A percentile compares a stretch with the other conserved stretches of the same genome.
phyloP scores from a whole-genome alignment of 1,140 invertebrate genomes.

The Sminthurides bifidus region DNA sequence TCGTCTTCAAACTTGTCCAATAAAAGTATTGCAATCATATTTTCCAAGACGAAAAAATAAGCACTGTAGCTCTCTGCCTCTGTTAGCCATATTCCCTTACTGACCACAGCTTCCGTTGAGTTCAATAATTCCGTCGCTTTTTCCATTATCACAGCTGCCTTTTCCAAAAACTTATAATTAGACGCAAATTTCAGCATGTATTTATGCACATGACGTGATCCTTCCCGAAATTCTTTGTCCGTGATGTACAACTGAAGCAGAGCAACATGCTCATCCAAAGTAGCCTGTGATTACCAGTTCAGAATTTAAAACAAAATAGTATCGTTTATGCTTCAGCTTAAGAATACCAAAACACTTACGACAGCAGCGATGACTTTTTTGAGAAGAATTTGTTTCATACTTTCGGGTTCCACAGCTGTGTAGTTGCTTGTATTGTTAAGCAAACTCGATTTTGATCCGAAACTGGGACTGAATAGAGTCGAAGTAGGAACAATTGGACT shows the following conservation, averaged over 20 bases:
- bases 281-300: background rate
- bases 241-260: conserved; percentile 6
- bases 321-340: background rate
- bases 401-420: background rate
- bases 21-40: conserved; percentile 1
- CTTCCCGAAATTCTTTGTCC: background rate
- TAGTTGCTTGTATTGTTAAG: background rate
- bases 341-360: background rate
- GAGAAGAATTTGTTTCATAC: background rate
- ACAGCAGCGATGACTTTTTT: background rate
- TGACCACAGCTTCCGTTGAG: background rate
- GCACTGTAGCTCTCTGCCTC: background rate
- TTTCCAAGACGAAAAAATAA: conserved; percentile 5
- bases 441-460: background rate
- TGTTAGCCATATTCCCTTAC: background rate
- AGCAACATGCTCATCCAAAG: background rate
- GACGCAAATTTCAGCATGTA: conserved; percentile 6
- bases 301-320: background rate
- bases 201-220: background rate
- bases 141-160: background rate
- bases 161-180: conserved; percentile 1
- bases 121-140: background rate
- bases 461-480: background rate
- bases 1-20: background rate
- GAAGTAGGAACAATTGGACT: background rate